Evolutionary conservation across 2,113 vertebrate genomes (phyloP).

Genomic region (Poeciliopsis retropinna): DNA sequence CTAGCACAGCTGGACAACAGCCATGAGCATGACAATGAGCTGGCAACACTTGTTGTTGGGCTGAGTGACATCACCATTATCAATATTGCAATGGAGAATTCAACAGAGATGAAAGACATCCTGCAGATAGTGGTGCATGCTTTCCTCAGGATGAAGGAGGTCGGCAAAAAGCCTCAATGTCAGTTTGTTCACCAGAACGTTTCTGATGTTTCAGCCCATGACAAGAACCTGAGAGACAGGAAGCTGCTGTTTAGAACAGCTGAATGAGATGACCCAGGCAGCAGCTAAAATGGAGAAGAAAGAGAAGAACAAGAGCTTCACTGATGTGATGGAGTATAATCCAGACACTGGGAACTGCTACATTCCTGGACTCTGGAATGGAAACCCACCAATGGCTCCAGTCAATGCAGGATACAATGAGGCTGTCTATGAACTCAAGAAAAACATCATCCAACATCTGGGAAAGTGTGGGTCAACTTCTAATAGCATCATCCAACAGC

Average conservation of each 20-base stretch:
- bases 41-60: conserved; percentile 82
- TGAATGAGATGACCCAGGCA: conserved; percentile 75
- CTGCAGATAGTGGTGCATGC: conserved; percentile 74
- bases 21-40: conserved; percentile 79
- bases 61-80: conserved; percentile 82
- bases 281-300: conserved; percentile 78
- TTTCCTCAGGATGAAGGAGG: conserved; percentile 73
- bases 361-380: conserved; percentile 77
- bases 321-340: conserved; percentile 74
- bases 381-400: conserved; percentile 73
- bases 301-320: conserved; percentile 60
- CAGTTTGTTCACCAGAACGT: conserved; percentile 85
- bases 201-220: conserved; percentile 71
- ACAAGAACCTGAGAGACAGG: conserved; percentile 76
- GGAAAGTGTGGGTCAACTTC: too few species aligned
- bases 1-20: conserved; percentile 65
- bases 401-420: conserved; percentile 59
- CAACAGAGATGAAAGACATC: conserved; percentile 72
- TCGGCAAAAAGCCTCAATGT: conserved; percentile 79
- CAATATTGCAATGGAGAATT: conserved; percentile 77
- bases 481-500: too few species aligned
- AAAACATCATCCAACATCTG: too few species aligned
- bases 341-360: conserved; percentile 70
- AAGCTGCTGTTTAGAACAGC: conserved; percentile 70
- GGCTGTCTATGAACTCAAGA: conserved; percentile 54